Evolutionary conservation across 2,113 vertebrate species (phyloP).

Genomic region (Triplophysa dalaica): DNA sequence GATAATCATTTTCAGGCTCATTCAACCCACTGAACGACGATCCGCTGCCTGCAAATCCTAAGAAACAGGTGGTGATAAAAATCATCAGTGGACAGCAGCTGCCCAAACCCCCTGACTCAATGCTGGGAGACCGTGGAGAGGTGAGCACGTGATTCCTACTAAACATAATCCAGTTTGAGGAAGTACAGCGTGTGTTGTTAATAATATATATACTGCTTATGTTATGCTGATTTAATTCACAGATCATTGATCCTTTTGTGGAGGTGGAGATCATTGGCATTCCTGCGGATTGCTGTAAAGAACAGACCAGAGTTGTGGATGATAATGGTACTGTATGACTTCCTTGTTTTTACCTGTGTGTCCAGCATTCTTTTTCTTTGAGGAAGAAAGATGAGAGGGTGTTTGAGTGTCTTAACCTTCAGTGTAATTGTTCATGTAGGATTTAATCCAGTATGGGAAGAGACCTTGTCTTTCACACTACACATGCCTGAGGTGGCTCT

Average conservation of each 20-base stretch:
- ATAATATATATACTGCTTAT: neutral
- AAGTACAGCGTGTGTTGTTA: neutral
- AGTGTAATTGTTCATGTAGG: constrained; percentile 68
- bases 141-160: constrained; percentile 63
- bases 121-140: constrained; percentile 97
- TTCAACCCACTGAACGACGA: constrained; percentile 93
- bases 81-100: constrained; percentile 97
- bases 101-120: constrained; percentile 95
- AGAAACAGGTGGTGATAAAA: constrained; percentile 95
- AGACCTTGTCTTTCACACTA: constrained; percentile 92
- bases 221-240: neutral
- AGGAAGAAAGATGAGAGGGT: neutral
- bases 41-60: constrained; percentile 91
- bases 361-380: neutral
- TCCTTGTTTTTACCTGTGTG: neutral
- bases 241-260: constrained; percentile 99
- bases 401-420: neutral
- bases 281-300: constrained; percentile 93
- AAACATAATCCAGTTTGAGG: neutral
- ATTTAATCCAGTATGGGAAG: constrained; percentile 98
- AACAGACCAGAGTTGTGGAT: constrained; percentile 96
- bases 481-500: constrained; percentile 94
- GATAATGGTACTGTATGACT: constrained; percentile 84
- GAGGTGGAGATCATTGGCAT: constrained; percentile 98
- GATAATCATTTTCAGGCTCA: constrained; percentile 74